These are phyloP conservation scores for Teleogryllus oceanicus DNA, from an alignment of 2,888 invertebrate species.

Conservation along the genomic window DNA sequence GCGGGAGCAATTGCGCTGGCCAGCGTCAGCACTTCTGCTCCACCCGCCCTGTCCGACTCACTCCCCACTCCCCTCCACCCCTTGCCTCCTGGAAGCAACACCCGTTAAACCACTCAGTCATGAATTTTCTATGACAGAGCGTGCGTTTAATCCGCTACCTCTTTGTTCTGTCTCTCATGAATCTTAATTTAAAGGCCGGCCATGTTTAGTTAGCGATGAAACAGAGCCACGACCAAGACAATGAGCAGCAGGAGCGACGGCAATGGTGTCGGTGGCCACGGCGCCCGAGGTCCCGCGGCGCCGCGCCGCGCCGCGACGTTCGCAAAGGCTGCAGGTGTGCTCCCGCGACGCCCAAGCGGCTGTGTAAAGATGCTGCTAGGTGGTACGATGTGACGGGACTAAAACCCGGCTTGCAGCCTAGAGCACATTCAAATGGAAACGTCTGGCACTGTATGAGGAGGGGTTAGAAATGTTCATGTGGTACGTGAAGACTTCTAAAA, in stretches of 20 bases:
- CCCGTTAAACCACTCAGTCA: background rate
- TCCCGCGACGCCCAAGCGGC: too few relatives aligned
- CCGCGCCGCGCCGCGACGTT: background rate
- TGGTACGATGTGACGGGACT: too few relatives aligned
- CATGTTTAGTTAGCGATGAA: constrained; percentile 18
- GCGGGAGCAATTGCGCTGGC: background rate
- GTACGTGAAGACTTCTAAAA: too few relatives aligned
- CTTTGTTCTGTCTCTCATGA: background rate
- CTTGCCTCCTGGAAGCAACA: background rate
- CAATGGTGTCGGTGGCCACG: background rate
- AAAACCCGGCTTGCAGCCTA: too few relatives aligned
- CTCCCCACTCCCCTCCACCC: background rate
- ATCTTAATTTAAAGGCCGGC: constrained; percentile 1
- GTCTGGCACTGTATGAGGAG: too few relatives aligned
- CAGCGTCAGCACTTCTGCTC: background rate
- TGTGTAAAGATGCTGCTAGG: too few relatives aligned
- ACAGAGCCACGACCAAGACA: background rate
- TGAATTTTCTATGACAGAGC: constrained; percentile 7
- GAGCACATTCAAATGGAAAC: too few relatives aligned
- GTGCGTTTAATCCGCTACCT: background rate
- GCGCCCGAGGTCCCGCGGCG: background rate
- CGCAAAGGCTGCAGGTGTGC: background rate
- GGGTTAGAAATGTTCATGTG: too few relatives aligned
- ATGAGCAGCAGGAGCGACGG: background rate
- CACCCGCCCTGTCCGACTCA: background rate